A percentile compares a stretch with the other conserved stretches of the same genome.
These are phyloP conservation scores for Eupithecia abbreviata DNA, from an alignment of 2,888 invertebrate species.

Conservation along the genomic window DNA sequence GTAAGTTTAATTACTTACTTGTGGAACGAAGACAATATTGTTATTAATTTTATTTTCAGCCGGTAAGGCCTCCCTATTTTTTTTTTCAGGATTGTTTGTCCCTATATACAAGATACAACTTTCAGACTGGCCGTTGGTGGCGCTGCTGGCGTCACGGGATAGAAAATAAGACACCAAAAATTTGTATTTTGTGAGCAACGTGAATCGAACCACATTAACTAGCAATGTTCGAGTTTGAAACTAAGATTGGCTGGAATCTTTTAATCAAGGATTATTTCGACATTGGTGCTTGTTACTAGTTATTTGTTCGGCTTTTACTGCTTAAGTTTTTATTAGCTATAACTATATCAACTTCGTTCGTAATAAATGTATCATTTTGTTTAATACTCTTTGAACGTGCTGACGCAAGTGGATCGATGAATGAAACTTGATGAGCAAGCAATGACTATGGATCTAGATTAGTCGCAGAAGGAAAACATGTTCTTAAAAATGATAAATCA, in stretches of 20 bases:
- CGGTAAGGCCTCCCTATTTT: neutral
- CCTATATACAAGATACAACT: neutral
- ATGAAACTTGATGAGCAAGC: neutral
- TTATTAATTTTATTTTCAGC: neutral
- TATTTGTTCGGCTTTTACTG: slow-evolving; percentile 28
- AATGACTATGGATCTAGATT: neutral
- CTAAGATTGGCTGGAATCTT: slow-evolving; percentile 45
- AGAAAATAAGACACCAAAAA: neutral
- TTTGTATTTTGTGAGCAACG: neutral
- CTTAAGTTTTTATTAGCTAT: slow-evolving; percentile 22
- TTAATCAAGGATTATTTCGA: slow-evolving; percentile 37
- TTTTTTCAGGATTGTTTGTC: neutral
- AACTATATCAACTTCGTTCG: neutral
- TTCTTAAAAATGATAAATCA: neutral
- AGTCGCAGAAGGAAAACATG: neutral
- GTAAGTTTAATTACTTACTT: neutral
- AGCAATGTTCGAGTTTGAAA: slow-evolving; percentile 40
- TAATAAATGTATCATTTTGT: neutral
- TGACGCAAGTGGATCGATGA: neutral
- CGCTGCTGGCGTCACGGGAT: neutral
- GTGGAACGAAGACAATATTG: neutral
- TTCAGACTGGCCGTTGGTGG: neutral
- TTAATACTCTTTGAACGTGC: neutral
- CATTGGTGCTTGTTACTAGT: slow-evolving; percentile 30
- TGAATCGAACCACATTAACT: slow-evolving; percentile 20